Evolutionary conservation across 1,140 invertebrate genomes (phyloP), one percentile per base, ranked within the genome.

Genomic region (Plutomurus gul): DNA sequence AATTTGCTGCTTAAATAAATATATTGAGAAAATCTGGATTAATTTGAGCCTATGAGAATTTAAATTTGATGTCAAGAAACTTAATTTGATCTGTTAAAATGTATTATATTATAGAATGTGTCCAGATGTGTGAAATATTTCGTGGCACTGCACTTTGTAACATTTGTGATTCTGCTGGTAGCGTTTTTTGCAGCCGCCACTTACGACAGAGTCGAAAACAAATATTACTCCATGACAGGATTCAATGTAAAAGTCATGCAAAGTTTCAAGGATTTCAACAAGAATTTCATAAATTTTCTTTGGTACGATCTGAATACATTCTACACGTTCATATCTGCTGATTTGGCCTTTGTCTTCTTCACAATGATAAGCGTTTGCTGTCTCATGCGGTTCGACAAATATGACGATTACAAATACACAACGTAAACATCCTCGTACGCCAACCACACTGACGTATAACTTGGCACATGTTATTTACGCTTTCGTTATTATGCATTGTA

Each of bases 301-400:
- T 4, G 13, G 20, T 39, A 27, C 25, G 77, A 81, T 65, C 33
- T 81, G 16, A 39, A 74, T 18, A 22, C 49, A 18, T 78, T 39
- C 56, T 81, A 81, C 56, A 43, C 49, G 7, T 36, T 71, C 11
- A 18, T 78, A 1, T 27, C 18, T 18, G n/a, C 30, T 1, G 72
- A 81, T 37, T 51, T 75, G 4, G 22, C 56, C 33, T 27, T 75
- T n/a, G 20, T 39, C 7, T 78, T 81, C 36, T 3, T 72, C 13
- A 18, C 36, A 13, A 78, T 78, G 72, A 65, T 78, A 5, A 36
- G 37, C 8, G 22, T 76, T 22, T 81, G 76, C 40, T 81, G 80
- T 70, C 43, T 78, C 22, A 36, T 74, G 20, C 6, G 70, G 27
- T 78, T 46, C 18, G 51, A 43, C 37, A 43, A n/a, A 4, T 7